Evolutionary conservation across 2,113 vertebrate genomes (phyloP), one percentile per base, ranked within the genome.

Genomic region (Corydoras sp.): DNA sequence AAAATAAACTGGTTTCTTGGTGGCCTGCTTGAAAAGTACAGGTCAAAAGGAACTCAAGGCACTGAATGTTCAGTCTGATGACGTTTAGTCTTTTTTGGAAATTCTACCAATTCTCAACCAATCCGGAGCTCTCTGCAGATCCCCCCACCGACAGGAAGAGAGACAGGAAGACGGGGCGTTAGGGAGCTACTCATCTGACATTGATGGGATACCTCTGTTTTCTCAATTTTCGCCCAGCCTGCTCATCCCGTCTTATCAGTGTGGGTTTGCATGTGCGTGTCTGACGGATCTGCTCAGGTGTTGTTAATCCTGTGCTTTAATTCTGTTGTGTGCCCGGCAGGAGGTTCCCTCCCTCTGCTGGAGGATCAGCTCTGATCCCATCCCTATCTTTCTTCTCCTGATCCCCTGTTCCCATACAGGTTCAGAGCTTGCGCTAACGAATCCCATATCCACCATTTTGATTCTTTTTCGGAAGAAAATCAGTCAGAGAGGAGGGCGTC

Each of bases 271-370:
- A 81, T 88, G 83, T 82, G 87, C 86, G 85, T 88, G 86, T 85
- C 85, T 88, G 86, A 87, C 85, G 86, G 85, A 65, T 82, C 84
- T 86, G 88, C 89, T 86, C 86, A 88, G 88, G 88, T 91, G 86
- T 80, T 76, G 76, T 82, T 85, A 88, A 87, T 86, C 85, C 85
- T 35, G 79, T 86, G 85, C 86, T 88, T 87, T 83, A 85, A 88
- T 88, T 88, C 85, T 85, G 85, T 84, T 86, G 24, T 79, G 84
- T 79, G 80, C 85, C 83, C 84, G 85, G 78, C 81, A 78, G 76
- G 83, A 80, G 76, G 82, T 82, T 54, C 78, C 77, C 75, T 65
- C 76, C 79, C 85, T 81, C 78, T 0, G 31, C 63, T 83, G 85
- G 72, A 73, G 81, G 79, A 86, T 85, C 83, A 85, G 82, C 85